Base-by-base conservation (phyloP, 2,797 vertebrate species). In the Rhynchotus rufescens region DNA sequence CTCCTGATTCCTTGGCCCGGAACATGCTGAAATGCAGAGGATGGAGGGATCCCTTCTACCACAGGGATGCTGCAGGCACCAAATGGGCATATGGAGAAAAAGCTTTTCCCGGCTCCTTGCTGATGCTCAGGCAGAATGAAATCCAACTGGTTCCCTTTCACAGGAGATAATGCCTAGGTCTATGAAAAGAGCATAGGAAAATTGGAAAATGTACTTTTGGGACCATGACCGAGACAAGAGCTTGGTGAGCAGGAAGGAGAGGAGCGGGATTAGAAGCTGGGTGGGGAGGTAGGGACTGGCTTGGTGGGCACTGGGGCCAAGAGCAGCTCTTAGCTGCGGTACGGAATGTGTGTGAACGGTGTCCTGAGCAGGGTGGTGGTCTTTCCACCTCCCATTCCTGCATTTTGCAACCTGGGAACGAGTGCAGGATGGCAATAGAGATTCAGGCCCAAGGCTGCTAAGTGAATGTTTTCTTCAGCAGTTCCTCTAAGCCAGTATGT, bases 41-140 rank as follows among this genome's bases (percentile, higher is more conserved):
- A 4, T 32, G 2, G 7, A 21, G 26, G 26, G 42, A 7, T 32
- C 0, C 1, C 12, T 15, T 42, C 45, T 49, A 19, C 1, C 22
- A 3, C 34, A 28, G 38, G 26, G 32, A 38, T 0, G 3, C 9
- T 32, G 52, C 9, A 44, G 79, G 42, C 15, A 38, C 45, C 21
- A 9, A 10, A 9, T 4, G 8, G 13, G 10, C 1, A 1, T 1
- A 4, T 0, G 8, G 68, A 47, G 49, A 12, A 23, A 52, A 34
- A n/a, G 9, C 17, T 79, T 13, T 25, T 10, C 45, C 34, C 36
- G 26, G 16, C 5, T 44, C 36, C 26, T 38, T 32, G 56, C 57
- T 19, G 80, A 12, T 72, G 73, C n/a, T 59, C 66, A 60, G 17
- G 21, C 25, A 42, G 40, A 25, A 36, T 20, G 2, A 71, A 38